Evolutionary conservation across 1,140 invertebrate genomes (phyloP).

Genomic region (Stratiolaelaps scimitus): DNA sequence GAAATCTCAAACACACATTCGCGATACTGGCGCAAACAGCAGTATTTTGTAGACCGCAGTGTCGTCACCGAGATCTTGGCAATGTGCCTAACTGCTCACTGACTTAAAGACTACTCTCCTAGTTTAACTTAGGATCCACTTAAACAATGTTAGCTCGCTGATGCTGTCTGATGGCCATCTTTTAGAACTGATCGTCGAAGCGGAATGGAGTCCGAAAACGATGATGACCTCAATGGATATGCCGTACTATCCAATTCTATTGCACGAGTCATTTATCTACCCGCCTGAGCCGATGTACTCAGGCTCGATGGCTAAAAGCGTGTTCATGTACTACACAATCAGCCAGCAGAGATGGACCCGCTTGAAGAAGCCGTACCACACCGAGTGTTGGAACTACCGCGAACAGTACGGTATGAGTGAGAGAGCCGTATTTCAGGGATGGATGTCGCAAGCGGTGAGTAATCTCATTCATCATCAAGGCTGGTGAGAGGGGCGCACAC

Average conservation of each 20-base stretch:
- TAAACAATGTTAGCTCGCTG: neutral
- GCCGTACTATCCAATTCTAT: neutral
- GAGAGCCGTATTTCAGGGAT: neutral
- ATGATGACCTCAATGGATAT: neutral
- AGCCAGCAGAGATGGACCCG: neutral
- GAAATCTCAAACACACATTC: too few species aligned
- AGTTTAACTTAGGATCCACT: too few species aligned
- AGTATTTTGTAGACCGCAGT: too few species aligned
- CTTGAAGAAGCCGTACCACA: conserved; percentile 8
- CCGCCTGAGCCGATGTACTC: conserved; percentile 3
- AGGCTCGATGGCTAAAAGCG: neutral
- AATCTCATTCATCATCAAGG: too few species aligned
- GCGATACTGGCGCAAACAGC: too few species aligned
- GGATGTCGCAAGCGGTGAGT: neutral
- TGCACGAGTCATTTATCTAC: neutral
- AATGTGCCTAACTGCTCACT: too few species aligned
- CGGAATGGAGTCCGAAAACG: neutral
- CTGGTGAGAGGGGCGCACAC: too few species aligned
- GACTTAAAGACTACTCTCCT: too few species aligned
- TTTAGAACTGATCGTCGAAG: neutral
- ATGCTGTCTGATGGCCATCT: neutral
- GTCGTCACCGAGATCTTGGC: too few species aligned
- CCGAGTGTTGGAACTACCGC: conserved; percentile 7
- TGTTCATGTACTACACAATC: conserved; percentile 1
- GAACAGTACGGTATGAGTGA: neutral